Conservation (phyloP, 2,113 vertebrate genomes). For the Lophochroa leadbeateri region DNA sequence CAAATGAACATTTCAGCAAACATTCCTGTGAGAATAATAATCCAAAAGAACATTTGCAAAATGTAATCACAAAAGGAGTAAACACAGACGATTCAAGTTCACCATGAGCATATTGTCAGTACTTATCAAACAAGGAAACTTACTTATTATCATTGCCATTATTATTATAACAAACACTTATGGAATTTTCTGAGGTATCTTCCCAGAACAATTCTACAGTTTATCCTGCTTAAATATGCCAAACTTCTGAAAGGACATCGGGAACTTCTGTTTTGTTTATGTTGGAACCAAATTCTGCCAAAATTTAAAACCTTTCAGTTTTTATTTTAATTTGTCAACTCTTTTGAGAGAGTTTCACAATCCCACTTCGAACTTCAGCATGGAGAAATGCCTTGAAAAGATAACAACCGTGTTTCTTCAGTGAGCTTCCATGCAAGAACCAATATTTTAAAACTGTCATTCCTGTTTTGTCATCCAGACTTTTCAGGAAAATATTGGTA, state of each 20-base stretch:
- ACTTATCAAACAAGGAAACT: not conserved
- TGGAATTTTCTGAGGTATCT: not conserved
- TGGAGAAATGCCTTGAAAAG: not conserved
- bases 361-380: not conserved
- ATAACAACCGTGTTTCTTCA: not conserved
- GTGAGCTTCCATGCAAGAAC: not conserved
- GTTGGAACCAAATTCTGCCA: not conserved
- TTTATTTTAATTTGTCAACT: not conserved
- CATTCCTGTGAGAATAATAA: not conserved
- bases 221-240: not conserved
- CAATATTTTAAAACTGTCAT: not conserved
- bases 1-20: slow-evolving; percentile 2
- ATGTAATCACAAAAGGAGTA: not conserved
- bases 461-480: not conserved
- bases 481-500: not conserved
- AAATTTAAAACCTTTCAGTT: not conserved
- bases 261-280: not conserved
- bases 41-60: not conserved
- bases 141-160: not conserved
- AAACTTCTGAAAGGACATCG: not conserved
- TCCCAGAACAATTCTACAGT: not conserved
- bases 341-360: not conserved
- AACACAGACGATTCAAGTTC: not conserved
- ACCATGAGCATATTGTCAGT: not conserved
- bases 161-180: not conserved